Evolutionary conservation across 2,797 vertebrate genomes (phyloP).

Genomic region (Fundulus diaphanus): DNA sequence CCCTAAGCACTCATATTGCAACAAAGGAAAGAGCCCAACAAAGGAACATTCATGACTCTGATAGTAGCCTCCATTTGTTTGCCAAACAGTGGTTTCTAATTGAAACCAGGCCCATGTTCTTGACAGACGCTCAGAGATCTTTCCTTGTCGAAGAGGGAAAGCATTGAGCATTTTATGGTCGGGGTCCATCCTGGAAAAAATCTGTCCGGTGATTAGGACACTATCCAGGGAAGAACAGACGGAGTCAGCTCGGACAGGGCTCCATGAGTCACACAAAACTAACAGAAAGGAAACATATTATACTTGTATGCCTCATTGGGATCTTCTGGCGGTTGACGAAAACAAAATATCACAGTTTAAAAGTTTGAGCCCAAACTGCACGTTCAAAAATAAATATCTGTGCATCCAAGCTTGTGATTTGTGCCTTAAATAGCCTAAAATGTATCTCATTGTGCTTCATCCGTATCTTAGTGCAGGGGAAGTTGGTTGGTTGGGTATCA

Average conservation of each 20-base stretch:
- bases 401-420: slow-evolving; percentile 1
- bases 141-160: slow-evolving; percentile 60
- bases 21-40: slow-evolving; percentile 57
- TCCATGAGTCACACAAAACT: slow-evolving; percentile 34
- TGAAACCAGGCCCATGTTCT: slow-evolving; percentile 69
- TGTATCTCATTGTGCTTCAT: slow-evolving; percentile 34
- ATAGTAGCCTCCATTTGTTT: slow-evolving; percentile 69
- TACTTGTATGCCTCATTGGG: background rate
- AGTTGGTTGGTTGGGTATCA: slow-evolving; percentile 15
- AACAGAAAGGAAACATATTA: background rate
- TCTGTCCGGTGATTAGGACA: slow-evolving; percentile 52
- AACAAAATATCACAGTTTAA: background rate
- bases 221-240: slow-evolving; percentile 26
- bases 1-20: slow-evolving; percentile 48
- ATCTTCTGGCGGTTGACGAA: background rate
- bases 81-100: slow-evolving; percentile 67
- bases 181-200: slow-evolving; percentile 69
- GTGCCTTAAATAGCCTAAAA: slow-evolving; percentile 8
- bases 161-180: slow-evolving; percentile 61
- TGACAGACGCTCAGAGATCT: slow-evolving; percentile 53
- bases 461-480: slow-evolving; percentile 18
- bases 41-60: slow-evolving; percentile 70
- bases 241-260: slow-evolving; percentile 46
- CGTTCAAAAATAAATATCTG: background rate
- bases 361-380: background rate